Evolutionary conservation across 2,888 invertebrate genomes (phyloP), one percentile per base, ranked within the genome.

Genomic region (Exocentrus adspersus): DNA sequence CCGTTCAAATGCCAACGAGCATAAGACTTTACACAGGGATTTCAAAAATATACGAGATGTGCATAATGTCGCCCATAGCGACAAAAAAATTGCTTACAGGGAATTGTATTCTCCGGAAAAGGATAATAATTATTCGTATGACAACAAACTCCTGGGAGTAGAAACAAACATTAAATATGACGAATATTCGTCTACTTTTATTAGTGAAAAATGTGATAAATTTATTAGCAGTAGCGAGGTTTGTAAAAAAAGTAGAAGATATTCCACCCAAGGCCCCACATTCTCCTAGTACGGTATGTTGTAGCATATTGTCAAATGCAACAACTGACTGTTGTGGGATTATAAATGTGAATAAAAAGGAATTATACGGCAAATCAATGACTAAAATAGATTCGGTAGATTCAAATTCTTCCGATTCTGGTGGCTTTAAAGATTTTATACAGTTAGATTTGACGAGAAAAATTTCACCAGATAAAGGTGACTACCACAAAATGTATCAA

Each of bases 251-350:
- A 69, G 60, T 72, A 10, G 72, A 75, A 45, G 76, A 75, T 45
- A 64, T 68, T n/a, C 70, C 68, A 3, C 73, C 70, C 10, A 82
- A 81, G 67, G 75, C 81, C 1, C 82, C 83, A 3, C 80, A 78
- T 56, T 83, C 83, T 12, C 83, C 83, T 0, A 82, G 82, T 67
- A 83, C 83, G 2, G 82, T 83, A 0, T 83, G 83, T 62, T 83
- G 83, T 65, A 83, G 83, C 62, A 83, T 83, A 30, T 67, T 83
- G 16, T 81, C 82, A 3, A 83, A 81, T 67, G 80, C 82, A 1
- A 76, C 82, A 7, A 80, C 81, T 45, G 84, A 84, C 60, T 84
- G 84, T 70, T 84, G 83, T 65, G 82, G 83, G 1, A 82, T 83
- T 50, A 79, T 84, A 53, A 78, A 79, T 21, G 74, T 78, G 54